A percentile compares a stretch with the other conserved stretches of the same genome.
phyloP scores from a whole-genome alignment of 2,113 vertebrate species.

The Grantiella picta region DNA sequence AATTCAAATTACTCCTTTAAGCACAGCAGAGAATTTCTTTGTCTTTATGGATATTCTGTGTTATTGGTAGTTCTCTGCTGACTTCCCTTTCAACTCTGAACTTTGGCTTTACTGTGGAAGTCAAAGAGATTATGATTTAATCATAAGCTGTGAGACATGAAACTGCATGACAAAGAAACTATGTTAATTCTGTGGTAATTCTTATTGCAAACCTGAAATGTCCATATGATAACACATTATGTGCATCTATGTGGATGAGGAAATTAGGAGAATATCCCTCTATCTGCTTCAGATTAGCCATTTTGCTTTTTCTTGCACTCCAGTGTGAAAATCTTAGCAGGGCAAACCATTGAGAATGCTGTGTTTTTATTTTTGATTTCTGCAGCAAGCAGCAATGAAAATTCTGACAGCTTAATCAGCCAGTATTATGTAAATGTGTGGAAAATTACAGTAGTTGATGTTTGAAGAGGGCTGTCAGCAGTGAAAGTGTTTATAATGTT shows the following conservation, averaged over 20 bases:
- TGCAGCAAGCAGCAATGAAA: slow-evolving; percentile 18
- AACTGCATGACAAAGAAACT: background rate
- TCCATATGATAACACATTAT: background rate
- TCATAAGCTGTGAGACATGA: background rate
- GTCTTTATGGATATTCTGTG: background rate
- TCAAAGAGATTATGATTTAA: background rate
- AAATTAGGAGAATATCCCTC: background rate
- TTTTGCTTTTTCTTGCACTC: background rate
- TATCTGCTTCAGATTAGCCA: background rate
- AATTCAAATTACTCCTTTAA: background rate
- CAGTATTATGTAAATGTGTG: slow-evolving; percentile 48
- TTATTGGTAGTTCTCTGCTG: background rate
- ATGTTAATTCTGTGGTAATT: background rate
- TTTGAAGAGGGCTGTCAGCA: slow-evolving; percentile 48
- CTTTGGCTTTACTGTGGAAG: background rate
- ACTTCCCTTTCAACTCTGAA: background rate
- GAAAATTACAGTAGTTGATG: slow-evolving; percentile 48
- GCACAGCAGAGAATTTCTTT: background rate
- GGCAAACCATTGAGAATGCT: background rate
- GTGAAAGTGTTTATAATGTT: slow-evolving; percentile 35
- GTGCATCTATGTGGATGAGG: background rate
- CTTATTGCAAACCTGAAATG: background rate
- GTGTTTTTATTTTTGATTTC: slow-evolving; percentile 34
- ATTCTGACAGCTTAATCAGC: slow-evolving; percentile 39
- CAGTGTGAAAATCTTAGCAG: background rate